Percentiles rank a stretch among this genome's conserved stretches.
These are phyloP conservation scores for Mormoops blainvillei DNA, from an alignment of 2,113 vertebrate species.

Conservation along the genomic window DNA sequence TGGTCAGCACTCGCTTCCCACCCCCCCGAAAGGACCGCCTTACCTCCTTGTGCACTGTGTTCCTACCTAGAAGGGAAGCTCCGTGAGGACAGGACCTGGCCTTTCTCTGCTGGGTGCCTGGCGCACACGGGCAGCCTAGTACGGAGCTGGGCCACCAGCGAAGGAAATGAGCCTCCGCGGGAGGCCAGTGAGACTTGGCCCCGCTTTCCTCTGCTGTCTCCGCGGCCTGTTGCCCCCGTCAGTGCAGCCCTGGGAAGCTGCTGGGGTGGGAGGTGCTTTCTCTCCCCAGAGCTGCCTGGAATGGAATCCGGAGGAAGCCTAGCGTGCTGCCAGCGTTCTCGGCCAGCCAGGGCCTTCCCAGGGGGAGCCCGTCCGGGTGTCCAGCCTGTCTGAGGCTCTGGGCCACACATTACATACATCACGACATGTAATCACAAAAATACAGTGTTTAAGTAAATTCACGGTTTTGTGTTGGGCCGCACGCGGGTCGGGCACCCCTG, in stretches of 20 bases:
- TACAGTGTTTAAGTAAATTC: too few species aligned
- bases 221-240: background rate
- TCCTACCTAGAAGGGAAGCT: background rate
- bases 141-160: too few species aligned
- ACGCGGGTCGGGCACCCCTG: too few species aligned
- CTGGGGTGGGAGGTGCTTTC: background rate
- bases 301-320: background rate
- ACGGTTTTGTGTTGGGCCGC: too few species aligned
- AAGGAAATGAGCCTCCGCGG: background rate
- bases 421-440: too few species aligned
- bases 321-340: background rate
- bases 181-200: background rate
- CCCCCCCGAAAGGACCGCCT: accelerated
- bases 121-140: background rate
- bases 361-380: too few species aligned
- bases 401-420: too few species aligned
- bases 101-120: accelerated
- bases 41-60: background rate
- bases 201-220: background rate
- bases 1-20: background rate
- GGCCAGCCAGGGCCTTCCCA: too few species aligned
- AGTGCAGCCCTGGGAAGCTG: background rate
- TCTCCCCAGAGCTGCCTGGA: background rate
- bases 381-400: too few species aligned
- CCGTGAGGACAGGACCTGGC: background rate